Percentiles rank a stretch among this genome's conserved stretches.
Evolutionary conservation across 2,113 vertebrate genomes (phyloP).

Genomic region (Hypomesus transpacificus): DNA sequence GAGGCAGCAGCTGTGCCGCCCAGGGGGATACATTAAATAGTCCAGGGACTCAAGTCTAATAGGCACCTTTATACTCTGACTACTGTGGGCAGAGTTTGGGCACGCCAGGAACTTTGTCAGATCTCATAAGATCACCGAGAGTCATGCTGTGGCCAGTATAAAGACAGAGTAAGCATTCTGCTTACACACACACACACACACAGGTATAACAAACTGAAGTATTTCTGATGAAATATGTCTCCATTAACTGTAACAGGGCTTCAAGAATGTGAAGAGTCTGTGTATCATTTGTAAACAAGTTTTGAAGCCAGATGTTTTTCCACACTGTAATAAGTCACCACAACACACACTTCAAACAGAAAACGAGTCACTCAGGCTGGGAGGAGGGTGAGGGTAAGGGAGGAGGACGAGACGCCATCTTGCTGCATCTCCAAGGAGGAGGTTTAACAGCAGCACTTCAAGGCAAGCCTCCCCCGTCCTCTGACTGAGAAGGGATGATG

Average conservation of each 20-base stretch:
- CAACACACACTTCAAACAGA: too few relatives aligned
- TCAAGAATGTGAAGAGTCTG: constrained; percentile 41
- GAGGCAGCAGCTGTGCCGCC: constrained; percentile 62
- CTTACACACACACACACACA: constrained; percentile 3
- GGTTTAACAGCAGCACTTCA: too few relatives aligned
- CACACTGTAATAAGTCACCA: too few relatives aligned
- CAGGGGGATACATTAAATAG: constrained; percentile 50
- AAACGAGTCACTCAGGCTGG: too few relatives aligned
- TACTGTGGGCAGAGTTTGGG: constrained; percentile 32
- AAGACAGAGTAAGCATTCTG: too few relatives aligned
- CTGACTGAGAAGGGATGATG: too few relatives aligned
- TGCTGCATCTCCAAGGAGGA: too few relatives aligned
- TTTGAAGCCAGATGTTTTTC: constrained; percentile 20
- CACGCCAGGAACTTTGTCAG: constrained; percentile 49
- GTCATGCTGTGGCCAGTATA: background rate
- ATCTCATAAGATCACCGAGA: constrained; percentile 21
- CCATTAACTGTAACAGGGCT: constrained; percentile 16
- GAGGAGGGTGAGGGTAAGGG: too few relatives aligned
- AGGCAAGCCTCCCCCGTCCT: too few relatives aligned
- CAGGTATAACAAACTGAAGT: too few relatives aligned
- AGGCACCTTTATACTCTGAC: constrained; percentile 42
- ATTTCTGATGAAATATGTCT: too few relatives aligned
- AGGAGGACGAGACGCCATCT: too few relatives aligned
- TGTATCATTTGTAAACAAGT: constrained; percentile 37
- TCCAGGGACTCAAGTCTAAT: constrained; percentile 41